Percentiles rank a stretch among this genome's conserved stretches.
Evolutionary conservation across 2,797 vertebrate genomes (phyloP).

Genomic region (Hydrocynus forskahlii): DNA sequence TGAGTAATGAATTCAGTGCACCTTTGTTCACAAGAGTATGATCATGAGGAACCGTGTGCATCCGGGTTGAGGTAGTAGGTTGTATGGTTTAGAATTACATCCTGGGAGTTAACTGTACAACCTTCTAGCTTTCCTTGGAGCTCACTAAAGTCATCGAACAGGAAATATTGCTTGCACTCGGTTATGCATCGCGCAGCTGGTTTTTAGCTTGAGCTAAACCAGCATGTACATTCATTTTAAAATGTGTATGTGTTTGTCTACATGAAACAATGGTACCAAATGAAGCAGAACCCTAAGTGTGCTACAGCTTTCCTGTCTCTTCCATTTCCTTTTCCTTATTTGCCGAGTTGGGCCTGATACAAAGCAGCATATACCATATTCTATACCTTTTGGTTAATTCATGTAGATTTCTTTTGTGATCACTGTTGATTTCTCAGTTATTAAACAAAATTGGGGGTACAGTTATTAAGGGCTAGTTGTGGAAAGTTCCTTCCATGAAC

Average conservation of each 20-base stretch:
- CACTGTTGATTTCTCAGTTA: too few relatives aligned
- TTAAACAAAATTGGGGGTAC: too few relatives aligned
- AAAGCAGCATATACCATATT: not conserved
- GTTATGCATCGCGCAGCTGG: not conserved
- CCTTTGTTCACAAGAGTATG: not conserved
- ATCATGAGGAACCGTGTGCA: conserved; percentile 88
- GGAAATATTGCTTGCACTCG: not conserved
- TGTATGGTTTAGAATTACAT: conserved; percentile 99
- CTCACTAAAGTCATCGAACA: conserved; percentile 91
- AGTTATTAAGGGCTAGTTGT: too few relatives aligned
- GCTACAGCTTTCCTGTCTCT: not conserved
- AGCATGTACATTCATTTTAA: not conserved
- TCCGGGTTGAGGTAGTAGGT: conserved; percentile 99
- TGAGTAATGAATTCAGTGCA: not conserved
- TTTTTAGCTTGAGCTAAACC: not conserved
- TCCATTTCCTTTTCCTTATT: too few relatives aligned
- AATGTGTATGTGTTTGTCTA: not conserved
- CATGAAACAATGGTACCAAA: too few relatives aligned
- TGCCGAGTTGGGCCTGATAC: not conserved
- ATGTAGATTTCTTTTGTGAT: too few relatives aligned
- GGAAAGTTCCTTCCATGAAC: too few relatives aligned
- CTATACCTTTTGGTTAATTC: too few relatives aligned
- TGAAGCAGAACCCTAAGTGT: not conserved
- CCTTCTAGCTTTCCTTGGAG: conserved; percentile 99
- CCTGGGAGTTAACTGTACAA: conserved; percentile 99